Base-by-base conservation (phyloP, 2,888 invertebrate genomes). In the Nycteola revayana region DNA sequence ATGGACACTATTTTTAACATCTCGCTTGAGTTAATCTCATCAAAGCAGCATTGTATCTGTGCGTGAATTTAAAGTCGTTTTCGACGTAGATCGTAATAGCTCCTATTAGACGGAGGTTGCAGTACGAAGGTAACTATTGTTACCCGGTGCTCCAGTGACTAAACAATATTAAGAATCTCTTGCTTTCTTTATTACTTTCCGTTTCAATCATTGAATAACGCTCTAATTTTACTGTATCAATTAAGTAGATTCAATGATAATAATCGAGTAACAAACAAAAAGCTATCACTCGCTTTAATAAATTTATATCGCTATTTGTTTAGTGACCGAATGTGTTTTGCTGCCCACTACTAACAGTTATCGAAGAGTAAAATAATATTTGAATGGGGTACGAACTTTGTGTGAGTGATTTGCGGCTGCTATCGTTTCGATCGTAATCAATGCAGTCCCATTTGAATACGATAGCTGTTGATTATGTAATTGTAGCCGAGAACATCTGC, bases 391-490 rank as follows among this genome's bases (percentile, higher is more conserved):
- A n/a, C 21, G n/a, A 2, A 21, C 7, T 5, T 21, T 5, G 21
- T 21, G 3, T 21, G 21, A 2, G 21, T 21, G 14, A 14, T 14
- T 14, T 21, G 21, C 21, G 21, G 7, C 21, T 26, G 25, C 42
- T 39, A 47, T 45, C 48, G 49, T 41, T 49, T 3, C 18, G 18
- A 21, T 47, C 53, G 49, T 59, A 65, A 72, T 68, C 67, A 61
- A 72, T 66, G 66, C 62, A 60, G 49, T 58, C 59, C 69, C 73
- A 83, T 86, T 86, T 80, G 69, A 86, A 85, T 84, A 75, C 65
- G 75, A 76, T 78, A 67, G 61, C 65, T 87, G 82, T 88, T 86
- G 83, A 75, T 84, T 71, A 66, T 77, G 87, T 87, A 88, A 88
- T 76, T 73, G 77, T 68, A 85, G 68, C 76, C 66, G 43, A 39